These are phyloP conservation scores for Syrrhaptes paradoxus DNA, from an alignment of 2,113 vertebrate species.

Conservation along the genomic window DNA sequence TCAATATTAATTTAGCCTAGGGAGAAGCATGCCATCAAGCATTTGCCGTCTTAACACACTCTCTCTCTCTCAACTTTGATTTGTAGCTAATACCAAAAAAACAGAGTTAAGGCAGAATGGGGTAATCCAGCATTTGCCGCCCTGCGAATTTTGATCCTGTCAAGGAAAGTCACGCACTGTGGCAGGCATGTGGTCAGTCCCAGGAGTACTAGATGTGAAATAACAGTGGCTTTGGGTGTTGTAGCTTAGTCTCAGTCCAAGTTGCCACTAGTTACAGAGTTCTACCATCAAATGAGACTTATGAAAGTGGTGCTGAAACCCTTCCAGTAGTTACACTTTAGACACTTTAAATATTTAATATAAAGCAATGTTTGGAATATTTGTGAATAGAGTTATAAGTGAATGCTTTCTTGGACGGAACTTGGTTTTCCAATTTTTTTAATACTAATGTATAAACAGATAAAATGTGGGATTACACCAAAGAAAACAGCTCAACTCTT, in stretches of 20 bases:
- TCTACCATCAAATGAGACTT: background rate
- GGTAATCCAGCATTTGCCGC: background rate
- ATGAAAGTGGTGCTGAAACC: background rate
- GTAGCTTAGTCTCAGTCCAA: background rate
- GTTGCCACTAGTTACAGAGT: background rate
- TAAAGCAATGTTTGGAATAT: background rate
- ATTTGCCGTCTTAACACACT: background rate
- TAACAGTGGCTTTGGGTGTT: background rate
- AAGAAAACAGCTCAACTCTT: background rate
- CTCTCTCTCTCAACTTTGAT: background rate
- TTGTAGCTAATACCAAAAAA: background rate
- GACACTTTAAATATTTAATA: background rate
- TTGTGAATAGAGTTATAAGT: background rate
- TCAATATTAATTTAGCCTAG: slow-evolving; percentile 29
- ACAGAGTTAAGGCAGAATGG: background rate
- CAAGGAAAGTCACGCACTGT: background rate
- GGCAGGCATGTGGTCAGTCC: background rate
- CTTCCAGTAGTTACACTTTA: background rate
- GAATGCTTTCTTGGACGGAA: background rate
- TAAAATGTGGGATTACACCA: background rate
- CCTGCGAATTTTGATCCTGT: background rate
- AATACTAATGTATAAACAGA: background rate
- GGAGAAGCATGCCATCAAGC: background rate
- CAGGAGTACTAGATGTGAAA: background rate
- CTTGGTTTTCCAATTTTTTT: background rate